phyloP scores from a whole-genome alignment of 2,888 invertebrate genomes.

The Malacosoma neustria region DNA sequence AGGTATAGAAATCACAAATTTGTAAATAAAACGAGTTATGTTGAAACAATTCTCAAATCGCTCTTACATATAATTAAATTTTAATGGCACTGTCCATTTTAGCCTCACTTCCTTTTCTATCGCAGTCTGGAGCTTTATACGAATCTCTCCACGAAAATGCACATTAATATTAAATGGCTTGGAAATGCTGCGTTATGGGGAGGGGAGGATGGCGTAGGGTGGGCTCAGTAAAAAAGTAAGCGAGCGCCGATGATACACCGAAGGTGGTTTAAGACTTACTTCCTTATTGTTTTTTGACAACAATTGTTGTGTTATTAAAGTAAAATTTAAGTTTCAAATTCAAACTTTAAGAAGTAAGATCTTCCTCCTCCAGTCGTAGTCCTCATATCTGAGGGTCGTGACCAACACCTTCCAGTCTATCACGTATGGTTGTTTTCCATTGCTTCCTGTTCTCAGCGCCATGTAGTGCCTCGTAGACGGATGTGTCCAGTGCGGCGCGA shows the following conservation, averaged over 20 bases:
- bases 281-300: slow-evolving; percentile 26
- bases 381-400: too few species aligned
- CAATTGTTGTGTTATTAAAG: slow-evolving; percentile 13
- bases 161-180: slow-evolving; percentile 77
- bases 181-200: slow-evolving; percentile 71
- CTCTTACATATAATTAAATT: slow-evolving; percentile 57
- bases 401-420: too few species aligned
- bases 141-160: slow-evolving; percentile 75
- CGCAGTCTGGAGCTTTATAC: slow-evolving; percentile 68
- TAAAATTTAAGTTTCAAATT: too few species aligned
- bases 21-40: too few species aligned
- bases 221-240: slow-evolving; percentile 59
- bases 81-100: slow-evolving; percentile 52
- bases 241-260: slow-evolving; percentile 58
- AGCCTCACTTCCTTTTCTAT: slow-evolving; percentile 56
- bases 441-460: too few species aligned
- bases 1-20: too few species aligned
- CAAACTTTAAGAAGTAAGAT: too few species aligned
- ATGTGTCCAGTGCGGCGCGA: too few species aligned
- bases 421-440: too few species aligned
- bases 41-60: slow-evolving; percentile 11
- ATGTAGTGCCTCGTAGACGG: too few species aligned
- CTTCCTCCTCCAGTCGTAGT: too few species aligned
- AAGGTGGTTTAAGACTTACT: slow-evolving; percentile 40
- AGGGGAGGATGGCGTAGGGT: slow-evolving; percentile 29